Conservation (phyloP, 2,113 vertebrate genomes). For the Desmodus rotundus region DNA sequence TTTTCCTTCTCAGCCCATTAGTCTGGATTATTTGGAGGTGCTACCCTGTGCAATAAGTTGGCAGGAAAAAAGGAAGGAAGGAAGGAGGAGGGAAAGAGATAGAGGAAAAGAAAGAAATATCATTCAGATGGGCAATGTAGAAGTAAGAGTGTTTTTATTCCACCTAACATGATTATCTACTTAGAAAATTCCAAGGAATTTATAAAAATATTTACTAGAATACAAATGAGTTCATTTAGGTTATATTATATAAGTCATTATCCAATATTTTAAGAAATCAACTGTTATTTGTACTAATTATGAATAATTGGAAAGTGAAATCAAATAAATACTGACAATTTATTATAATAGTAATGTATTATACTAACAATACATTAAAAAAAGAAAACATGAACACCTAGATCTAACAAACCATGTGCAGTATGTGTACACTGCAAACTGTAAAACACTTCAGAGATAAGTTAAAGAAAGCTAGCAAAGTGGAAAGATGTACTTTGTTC, state of each 20-base stretch:
- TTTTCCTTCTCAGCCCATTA: neutral
- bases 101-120: neutral
- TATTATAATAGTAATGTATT: too few relatives aligned
- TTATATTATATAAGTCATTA: neutral
- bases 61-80: too few relatives aligned
- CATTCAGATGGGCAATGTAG: neutral
- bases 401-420: neutral
- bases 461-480: neutral
- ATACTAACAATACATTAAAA: neutral
- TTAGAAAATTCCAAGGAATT: neutral
- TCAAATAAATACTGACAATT: neutral
- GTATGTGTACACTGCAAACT: neutral
- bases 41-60: neutral
- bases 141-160: neutral
- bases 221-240: neutral
- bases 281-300: neutral
- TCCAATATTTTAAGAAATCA: neutral
- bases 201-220: neutral
- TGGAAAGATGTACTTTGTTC: neutral
- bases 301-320: neutral
- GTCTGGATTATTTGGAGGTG: neutral
- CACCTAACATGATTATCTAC: neutral
- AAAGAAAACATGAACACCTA: neutral
- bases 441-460: neutral
- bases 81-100: too few relatives aligned